Evolutionary conservation across 2,797 vertebrate species (phyloP).

Genomic region (Gobionotothen gibberifrons): DNA sequence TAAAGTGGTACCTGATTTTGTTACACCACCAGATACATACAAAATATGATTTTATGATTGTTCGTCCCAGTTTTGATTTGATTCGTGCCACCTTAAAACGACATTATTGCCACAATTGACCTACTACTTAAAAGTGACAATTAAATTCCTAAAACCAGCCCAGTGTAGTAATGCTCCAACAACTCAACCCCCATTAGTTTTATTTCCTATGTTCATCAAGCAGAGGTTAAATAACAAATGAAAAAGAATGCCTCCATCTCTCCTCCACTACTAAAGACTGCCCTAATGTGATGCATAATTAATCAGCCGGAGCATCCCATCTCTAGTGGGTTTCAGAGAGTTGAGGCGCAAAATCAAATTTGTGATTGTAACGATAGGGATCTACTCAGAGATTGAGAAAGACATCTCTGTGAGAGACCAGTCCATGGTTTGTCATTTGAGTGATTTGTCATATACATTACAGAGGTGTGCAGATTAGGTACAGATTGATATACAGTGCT

Average conservation of each 20-base stretch:
- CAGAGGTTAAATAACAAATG: conserved; percentile 31
- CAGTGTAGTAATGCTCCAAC: conserved; percentile 23
- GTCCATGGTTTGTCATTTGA: conserved; percentile 21
- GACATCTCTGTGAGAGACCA: background rate
- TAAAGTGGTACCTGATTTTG: no score
- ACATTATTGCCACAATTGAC: no score
- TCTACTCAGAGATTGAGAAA: conserved; percentile 18
- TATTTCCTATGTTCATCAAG: background rate
- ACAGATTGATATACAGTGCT: conserved; percentile 17
- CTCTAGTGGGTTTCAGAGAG: conserved; percentile 29
- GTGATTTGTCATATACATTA: background rate
- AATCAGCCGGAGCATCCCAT: conserved; percentile 36
- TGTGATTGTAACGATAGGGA: conserved; percentile 40
- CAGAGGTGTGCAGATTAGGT: conserved; percentile 9
- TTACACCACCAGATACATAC: background rate
- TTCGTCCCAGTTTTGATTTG: background rate
- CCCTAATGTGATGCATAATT: conserved; percentile 45
- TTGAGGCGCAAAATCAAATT: conserved; percentile 56
- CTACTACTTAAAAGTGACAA: background rate
- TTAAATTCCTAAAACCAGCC: conserved; percentile 6
- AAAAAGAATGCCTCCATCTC: background rate
- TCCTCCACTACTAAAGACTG: conserved; percentile 32
- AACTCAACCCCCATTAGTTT: conserved; percentile 24
- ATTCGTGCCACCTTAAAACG: background rate
- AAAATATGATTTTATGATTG: background rate